Conservation (phyloP, 92 coral and sea anemone genomes). For the Umimayanthus chanpuru region DNA sequence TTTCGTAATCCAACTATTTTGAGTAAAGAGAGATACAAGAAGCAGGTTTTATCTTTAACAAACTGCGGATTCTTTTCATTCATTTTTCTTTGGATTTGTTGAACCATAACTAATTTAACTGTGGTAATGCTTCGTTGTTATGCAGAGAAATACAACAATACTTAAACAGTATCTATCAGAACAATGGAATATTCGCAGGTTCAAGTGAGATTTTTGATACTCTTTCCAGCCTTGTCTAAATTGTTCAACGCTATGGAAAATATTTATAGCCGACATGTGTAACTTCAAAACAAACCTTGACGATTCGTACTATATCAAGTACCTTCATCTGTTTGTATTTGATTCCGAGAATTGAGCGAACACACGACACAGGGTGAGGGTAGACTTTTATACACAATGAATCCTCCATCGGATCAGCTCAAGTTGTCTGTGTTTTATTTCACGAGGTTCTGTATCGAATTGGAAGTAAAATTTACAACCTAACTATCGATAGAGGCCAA, state of each 20-base stretch:
- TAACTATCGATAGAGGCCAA: neutral
- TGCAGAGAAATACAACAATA: neutral
- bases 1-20: neutral
- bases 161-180: neutral
- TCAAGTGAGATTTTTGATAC: neutral
- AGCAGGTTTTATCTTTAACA: neutral
- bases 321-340: slow-evolving; percentile 10
- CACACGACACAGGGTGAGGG: neutral
- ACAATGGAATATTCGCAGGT: neutral
- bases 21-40: neutral
- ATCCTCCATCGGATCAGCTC: neutral
- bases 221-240: neutral
- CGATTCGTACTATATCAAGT: neutral
- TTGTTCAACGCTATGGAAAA: neutral
- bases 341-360: neutral
- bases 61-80: neutral
- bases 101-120: slow-evolving; percentile 2
- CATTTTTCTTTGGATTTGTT: neutral
- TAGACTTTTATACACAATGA: neutral
- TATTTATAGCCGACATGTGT: neutral
- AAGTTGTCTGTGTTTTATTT: neutral
- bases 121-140: neutral
- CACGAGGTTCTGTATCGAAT: neutral
- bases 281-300: neutral
- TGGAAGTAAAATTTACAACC: neutral